Percentiles rank a stretch among this genome's conserved stretches.
Evolutionary conservation across 1,140 invertebrate species (phyloP).

Genomic region (Drosophila nebulosa): DNA sequence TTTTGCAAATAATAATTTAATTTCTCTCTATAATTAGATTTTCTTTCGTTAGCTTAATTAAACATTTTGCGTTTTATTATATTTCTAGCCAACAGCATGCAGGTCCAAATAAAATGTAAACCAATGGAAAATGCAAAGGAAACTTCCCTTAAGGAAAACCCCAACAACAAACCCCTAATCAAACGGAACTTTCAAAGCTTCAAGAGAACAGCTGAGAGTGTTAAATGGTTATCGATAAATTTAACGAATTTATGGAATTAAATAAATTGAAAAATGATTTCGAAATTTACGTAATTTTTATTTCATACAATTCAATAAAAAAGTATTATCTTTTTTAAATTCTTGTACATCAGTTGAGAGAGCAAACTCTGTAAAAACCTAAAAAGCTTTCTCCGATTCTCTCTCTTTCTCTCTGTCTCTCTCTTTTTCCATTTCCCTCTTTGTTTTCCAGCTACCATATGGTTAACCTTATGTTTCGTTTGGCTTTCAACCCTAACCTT

Average conservation of each 20-base stretch:
- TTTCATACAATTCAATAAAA: no score
- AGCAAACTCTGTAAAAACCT: no score
- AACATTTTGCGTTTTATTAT: neutral
- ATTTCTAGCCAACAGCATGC: neutral
- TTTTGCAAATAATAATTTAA: neutral
- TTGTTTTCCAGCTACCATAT: slow-evolving; percentile 47
- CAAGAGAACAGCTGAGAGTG: slow-evolving; percentile 40
- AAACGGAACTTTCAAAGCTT: slow-evolving; percentile 22
- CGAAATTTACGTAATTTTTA: neutral
- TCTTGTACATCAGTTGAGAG: no score
- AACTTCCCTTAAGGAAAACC: slow-evolving; percentile 10
- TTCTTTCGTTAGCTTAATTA: neutral
- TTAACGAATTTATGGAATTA: neutral
- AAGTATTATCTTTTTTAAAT: no score
- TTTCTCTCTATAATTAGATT: neutral
- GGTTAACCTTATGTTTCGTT: slow-evolving; percentile 35
- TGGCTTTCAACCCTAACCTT: slow-evolving; percentile 72
- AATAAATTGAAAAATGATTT: neutral
- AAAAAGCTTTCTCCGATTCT: no score
- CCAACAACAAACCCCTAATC: slow-evolving; percentile 34
- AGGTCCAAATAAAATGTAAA: slow-evolving; percentile 44
- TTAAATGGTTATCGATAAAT: slow-evolving; percentile 12
- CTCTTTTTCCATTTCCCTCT: neutral
- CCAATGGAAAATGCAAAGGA: slow-evolving; percentile 62
- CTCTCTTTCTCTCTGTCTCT: neutral